These are phyloP conservation scores for Lycopodina hypogea DNA, from an alignment of 37 sponge, comb jelly and placozoan species.

Conservation along the genomic window DNA sequence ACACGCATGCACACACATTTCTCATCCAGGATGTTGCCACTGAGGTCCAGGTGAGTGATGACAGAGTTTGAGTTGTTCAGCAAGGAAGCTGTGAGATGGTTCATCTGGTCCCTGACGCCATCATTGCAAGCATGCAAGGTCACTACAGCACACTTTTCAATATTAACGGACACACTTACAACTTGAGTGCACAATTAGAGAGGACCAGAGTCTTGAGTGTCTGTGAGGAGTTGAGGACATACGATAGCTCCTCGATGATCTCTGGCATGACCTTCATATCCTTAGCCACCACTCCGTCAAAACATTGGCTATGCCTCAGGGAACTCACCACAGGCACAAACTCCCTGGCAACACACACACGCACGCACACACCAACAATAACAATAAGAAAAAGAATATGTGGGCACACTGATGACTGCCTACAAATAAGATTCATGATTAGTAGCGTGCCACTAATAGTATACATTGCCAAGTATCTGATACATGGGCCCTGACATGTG, in stretches of 20 bases:
- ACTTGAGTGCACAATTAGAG: constrained; percentile 49
- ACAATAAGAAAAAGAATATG: too few relatives aligned
- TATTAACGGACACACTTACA: constrained; percentile 18
- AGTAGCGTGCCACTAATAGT: too few relatives aligned
- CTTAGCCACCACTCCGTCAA: constrained; percentile 58
- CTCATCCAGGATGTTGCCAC: constrained; percentile 67
- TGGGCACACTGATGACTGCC: too few relatives aligned
- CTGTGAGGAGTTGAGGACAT: constrained; percentile 28
- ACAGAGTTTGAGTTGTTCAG: constrained; percentile 45
- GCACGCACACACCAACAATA: too few relatives aligned
- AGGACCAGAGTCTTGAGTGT: constrained; percentile 53
- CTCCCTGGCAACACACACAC: constrained; percentile 25
- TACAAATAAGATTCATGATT: too few relatives aligned
- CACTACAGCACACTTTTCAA: not conserved
- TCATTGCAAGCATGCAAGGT: not conserved
- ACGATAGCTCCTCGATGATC: constrained; percentile 41
- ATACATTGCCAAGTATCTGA: too few relatives aligned
- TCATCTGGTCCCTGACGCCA: constrained; percentile 27
- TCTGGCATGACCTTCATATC: constrained; percentile 41
- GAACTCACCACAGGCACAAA: constrained; percentile 65
- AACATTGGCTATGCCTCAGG: constrained; percentile 64
- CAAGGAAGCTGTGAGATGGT: constrained; percentile 25
- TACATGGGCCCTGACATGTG: too few relatives aligned
- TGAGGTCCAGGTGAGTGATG: constrained; percentile 67
- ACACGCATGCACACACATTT: constrained; percentile 32